Evolutionary conservation across 1,140 invertebrate species (phyloP), one percentile per base, ranked within the genome.

Genomic region (Frieseomelitta varia): DNA sequence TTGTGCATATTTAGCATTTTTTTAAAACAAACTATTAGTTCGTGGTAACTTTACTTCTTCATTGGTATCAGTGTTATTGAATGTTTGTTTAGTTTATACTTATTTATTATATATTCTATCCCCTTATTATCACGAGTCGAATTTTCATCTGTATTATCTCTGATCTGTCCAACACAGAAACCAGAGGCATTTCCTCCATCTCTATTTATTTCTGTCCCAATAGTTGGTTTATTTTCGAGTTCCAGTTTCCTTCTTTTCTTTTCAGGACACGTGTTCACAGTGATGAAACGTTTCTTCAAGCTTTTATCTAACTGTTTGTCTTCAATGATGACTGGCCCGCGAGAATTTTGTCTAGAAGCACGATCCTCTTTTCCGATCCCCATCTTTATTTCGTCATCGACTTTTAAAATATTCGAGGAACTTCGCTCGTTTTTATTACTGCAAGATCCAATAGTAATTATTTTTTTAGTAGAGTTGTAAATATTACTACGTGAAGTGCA

Each of bases 41-140:
- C 24, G 58, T 19, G n/a, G 17, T 53, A 24, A 55, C 47, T 17
- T 81, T 30, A 55, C 17, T 76, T 76, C 3, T 53, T 75, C 56
- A 6, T 17, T 1, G 6, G 6, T 10, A 1, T 12, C 10, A 77
- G 24, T 2, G 73, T 77, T 67, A 82, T 30, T 21, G n/a, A 56
- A 6, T 56, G 2, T n/a, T 1, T 76, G 19, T 67, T n/a, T 4
- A 82, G n/a, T 21, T 39, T 27, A 19, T 56, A 82, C 27, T 76
- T 82, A 27, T 77, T 47, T 24, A 68, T 77, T 17, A 82, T 27
- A 77, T 56, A 34, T 68, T 82, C 63, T 34, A 55, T 19, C 4
- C 8, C 39, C 15, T 11, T 21, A 3, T 47, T 11, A 0, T 21
- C 24, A 34, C 51, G 14, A 12, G 30, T 27, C 4, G n/a, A 21